Percentiles rank a stretch among this genome's conserved stretches.
Evolutionary conservation across 1,140 invertebrate genomes (phyloP).

Genomic region (Oedothorax gibbosus): DNA sequence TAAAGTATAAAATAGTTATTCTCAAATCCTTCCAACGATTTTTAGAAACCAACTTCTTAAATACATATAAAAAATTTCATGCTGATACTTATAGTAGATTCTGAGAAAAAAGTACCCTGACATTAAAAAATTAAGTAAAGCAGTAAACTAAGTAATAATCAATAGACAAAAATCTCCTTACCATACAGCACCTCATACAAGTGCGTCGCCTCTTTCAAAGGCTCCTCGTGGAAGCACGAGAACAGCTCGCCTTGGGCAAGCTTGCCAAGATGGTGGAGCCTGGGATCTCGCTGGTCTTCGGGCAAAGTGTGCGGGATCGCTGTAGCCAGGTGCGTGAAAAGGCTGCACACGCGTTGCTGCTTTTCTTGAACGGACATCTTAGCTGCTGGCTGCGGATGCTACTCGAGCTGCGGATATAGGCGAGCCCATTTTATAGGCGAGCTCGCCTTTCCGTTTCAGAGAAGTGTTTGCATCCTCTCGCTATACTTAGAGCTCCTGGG

Average conservation of each 20-base stretch:
- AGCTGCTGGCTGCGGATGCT: background rate
- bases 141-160: too few relatives aligned
- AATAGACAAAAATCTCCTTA: background rate
- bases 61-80: too few relatives aligned
- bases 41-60: too few relatives aligned
- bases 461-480: conserved; percentile 44
- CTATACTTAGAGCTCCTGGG: background rate
- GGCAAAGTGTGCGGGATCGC: background rate
- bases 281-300: conserved; percentile 35
- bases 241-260: conserved; percentile 62
- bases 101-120: too few relatives aligned
- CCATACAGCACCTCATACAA: conserved; percentile 41
- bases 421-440: background rate
- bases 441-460: background rate
- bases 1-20: too few relatives aligned
- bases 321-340: conserved; percentile 45
- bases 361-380: conserved; percentile 55
- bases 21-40: too few relatives aligned
- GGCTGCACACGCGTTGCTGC: conserved; percentile 37
- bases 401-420: conserved; percentile 12
- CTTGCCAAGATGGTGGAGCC: conserved; percentile 40
- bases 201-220: conserved; percentile 60
- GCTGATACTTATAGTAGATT: too few relatives aligned
- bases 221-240: conserved; percentile 67
- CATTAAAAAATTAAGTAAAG: too few relatives aligned